Percentiles rank a stretch among this genome's conserved stretches.
Conservation (phyloP, 2,797 vertebrate genomes). For the Eupleurogrammus muticus region DNA sequence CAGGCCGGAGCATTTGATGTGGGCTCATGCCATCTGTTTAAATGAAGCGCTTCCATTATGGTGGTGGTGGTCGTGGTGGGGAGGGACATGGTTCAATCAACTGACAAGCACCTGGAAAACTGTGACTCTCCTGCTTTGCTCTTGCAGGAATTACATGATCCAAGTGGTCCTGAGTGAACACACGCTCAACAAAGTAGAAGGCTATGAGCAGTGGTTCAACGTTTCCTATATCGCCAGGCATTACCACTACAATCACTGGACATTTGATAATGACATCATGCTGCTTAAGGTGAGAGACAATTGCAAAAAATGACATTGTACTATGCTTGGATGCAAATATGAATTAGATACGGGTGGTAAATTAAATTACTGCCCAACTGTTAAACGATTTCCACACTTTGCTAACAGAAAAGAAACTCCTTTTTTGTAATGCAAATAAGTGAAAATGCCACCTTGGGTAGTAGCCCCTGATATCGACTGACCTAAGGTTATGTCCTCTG, state of each 20-base stretch:
- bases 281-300: conserved; percentile 78
- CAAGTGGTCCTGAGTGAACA: conserved; percentile 80
- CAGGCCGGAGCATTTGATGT: background rate
- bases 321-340: background rate
- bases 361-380: no score
- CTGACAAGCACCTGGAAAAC: background rate
- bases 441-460: background rate
- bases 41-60: background rate
- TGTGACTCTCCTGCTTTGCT: background rate
- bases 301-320: background rate
- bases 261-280: conserved; percentile 85
- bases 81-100: no score
- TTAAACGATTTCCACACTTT: background rate
- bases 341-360: background rate
- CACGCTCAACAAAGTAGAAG: conserved; percentile 56
- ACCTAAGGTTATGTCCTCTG: conserved; percentile 30
- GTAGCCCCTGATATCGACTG: conserved; percentile 6
- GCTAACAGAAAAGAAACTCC: background rate
- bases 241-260: conserved; percentile 67
- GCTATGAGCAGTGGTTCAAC: conserved; percentile 74
- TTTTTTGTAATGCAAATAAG: background rate
- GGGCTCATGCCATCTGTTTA: background rate
- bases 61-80: no score
- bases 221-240: conserved; percentile 66
- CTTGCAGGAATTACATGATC: conserved; percentile 68